A percentile compares a stretch with the other conserved stretches of the same genome.
Evolutionary conservation across 2,888 invertebrate species (phyloP).

Genomic region (Macroteleia sp.): DNA sequence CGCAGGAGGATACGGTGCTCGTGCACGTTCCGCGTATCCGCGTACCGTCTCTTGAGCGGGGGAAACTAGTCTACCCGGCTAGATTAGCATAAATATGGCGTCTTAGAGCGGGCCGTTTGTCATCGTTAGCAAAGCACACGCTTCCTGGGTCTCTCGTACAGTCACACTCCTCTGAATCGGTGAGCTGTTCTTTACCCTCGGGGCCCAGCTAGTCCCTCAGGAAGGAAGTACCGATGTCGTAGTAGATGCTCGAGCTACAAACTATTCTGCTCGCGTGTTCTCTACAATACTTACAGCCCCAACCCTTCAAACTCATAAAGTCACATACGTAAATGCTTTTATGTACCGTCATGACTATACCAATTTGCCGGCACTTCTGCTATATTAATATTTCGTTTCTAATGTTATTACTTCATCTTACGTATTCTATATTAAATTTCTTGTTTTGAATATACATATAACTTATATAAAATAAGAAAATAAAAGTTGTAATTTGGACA

Average conservation of each 20-base stretch:
- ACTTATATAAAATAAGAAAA: no score
- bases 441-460: no score
- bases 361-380: conserved; percentile 45
- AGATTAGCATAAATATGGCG: conserved; percentile 84
- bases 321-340: conserved; percentile 62
- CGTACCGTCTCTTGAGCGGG: conserved; percentile 60
- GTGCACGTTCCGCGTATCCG: conserved; percentile 63
- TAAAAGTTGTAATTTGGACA: no score
- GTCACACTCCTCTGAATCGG: conserved; percentile 80
- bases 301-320: conserved; percentile 47
- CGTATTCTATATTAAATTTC: no score
- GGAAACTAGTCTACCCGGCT: conserved; percentile 70
- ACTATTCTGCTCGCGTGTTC: conserved; percentile 59
- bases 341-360: conserved; percentile 25
- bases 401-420: background rate
- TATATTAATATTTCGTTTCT: conserved; percentile 22
- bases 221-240: conserved; percentile 80
- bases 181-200: conserved; percentile 77
- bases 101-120: conserved; percentile 83
- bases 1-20: conserved; percentile 59
- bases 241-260: conserved; percentile 67
- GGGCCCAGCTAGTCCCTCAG: conserved; percentile 71
- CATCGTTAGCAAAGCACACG: conserved; percentile 84
- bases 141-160: conserved; percentile 82
- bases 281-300: conserved; percentile 56